Conservation (phyloP, 2,888 invertebrate genomes). For the Amitus sp. region DNA sequence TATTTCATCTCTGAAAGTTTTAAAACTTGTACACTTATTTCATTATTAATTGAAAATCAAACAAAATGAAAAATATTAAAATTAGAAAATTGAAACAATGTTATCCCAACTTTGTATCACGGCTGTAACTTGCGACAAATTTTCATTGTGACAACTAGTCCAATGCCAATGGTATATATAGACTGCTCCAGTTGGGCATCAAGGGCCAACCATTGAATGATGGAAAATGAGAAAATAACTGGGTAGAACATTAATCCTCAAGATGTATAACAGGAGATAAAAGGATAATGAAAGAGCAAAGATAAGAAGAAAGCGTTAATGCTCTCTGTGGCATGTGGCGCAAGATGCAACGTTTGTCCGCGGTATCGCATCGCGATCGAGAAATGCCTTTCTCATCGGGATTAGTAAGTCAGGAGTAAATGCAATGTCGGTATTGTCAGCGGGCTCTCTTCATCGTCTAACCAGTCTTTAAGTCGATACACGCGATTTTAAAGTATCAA, state of each 20-base stretch:
- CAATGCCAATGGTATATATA: too few relatives aligned
- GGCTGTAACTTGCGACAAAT: too few relatives aligned
- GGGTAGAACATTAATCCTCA: conserved; percentile 17
- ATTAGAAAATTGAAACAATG: too few relatives aligned
- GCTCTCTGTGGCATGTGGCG: conserved; percentile 31
- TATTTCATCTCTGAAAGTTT: too few relatives aligned
- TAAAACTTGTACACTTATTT: too few relatives aligned
- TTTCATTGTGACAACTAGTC: too few relatives aligned
- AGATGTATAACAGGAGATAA: conserved; percentile 40
- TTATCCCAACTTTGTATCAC: too few relatives aligned
- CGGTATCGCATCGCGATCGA: conserved; percentile 16
- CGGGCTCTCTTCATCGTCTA: conserved; percentile 11
- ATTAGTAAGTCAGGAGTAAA: conserved; percentile 31
- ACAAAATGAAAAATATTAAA: too few relatives aligned
- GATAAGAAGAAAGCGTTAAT: conserved; percentile 41
- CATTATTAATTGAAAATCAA: too few relatives aligned
- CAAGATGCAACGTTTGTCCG: conserved; percentile 33
- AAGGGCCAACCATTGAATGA: background rate
- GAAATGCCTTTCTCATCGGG: conserved; percentile 32
- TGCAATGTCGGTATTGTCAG: conserved; percentile 26
- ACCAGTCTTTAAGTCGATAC: conserved; percentile 9
- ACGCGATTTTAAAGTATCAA: conserved; percentile 28
- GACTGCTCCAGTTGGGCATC: too few relatives aligned
- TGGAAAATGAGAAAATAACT: conserved; percentile 14
- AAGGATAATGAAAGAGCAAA: conserved; percentile 35